Conservation (phyloP, 2,888 invertebrate genomes). For the Synergus itoensis region DNA sequence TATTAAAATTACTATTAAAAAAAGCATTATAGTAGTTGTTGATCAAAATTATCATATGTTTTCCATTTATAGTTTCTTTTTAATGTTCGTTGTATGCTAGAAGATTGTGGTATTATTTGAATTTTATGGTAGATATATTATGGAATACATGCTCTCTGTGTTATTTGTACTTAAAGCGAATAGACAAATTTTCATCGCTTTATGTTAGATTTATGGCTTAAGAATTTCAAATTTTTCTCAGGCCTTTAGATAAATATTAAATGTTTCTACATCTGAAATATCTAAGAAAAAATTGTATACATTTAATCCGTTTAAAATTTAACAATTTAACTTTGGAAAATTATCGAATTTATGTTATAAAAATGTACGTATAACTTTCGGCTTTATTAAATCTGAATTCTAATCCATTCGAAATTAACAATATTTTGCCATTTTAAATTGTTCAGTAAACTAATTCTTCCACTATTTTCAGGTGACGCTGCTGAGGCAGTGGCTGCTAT, state of each 20-base stretch:
- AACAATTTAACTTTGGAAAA: neutral
- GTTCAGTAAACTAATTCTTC: neutral
- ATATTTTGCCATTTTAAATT: neutral
- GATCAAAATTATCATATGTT: neutral
- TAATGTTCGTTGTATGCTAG: neutral
- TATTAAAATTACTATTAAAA: neutral
- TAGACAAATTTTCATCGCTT: neutral
- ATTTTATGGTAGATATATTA: constrained; percentile 18
- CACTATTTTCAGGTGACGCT: constrained; percentile 58
- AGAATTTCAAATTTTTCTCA: neutral
- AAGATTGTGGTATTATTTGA: constrained; percentile 5
- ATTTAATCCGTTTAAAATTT: neutral
- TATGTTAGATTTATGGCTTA: neutral
- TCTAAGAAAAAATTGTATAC: neutral
- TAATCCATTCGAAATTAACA: no score
- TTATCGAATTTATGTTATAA: no score
- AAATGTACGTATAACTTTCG: no score
- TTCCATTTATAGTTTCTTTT: neutral
- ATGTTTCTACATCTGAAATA: neutral
- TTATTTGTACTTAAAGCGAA: neutral
- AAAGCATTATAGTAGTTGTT: neutral
- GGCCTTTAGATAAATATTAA: neutral
- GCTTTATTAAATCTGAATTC: no score
- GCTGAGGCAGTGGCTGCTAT: constrained; percentile 60
- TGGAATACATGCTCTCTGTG: neutral